These are phyloP conservation scores for Centruroides vittatus DNA, from an alignment of 1,140 invertebrate species.

Conservation along the genomic window DNA sequence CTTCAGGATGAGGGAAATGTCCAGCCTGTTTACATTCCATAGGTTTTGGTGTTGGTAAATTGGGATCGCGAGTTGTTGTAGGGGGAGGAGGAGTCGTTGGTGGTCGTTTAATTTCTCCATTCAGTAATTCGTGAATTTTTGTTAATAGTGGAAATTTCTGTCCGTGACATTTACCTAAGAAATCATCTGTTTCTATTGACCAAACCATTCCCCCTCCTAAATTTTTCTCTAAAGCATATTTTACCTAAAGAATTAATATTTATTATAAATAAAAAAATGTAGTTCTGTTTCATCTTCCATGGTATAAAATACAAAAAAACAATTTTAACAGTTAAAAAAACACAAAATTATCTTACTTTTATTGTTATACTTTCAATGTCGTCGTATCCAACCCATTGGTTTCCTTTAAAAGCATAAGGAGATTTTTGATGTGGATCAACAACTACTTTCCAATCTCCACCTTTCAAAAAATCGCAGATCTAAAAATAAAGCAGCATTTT, in stretches of 20 bases:
- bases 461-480: not conserved
- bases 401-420: conserved; percentile 30
- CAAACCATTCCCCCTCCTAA: conserved; percentile 44
- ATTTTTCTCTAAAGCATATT: conserved; percentile 19
- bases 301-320: too few species aligned
- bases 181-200: conserved; percentile 46
- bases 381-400: conserved; percentile 36
- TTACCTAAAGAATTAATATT: conserved; percentile 23
- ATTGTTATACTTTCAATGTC: conserved; percentile 26
- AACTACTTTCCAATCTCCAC: conserved; percentile 16
- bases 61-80: too few species aligned
- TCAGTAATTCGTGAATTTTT: too few species aligned
- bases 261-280: too few species aligned
- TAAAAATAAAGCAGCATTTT: not conserved
- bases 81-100: too few species aligned
- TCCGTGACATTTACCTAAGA: conserved; percentile 23
- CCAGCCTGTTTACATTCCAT: conserved; percentile 3
- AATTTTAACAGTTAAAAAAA: too few species aligned
- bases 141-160: too few species aligned
- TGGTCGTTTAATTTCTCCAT: too few species aligned
- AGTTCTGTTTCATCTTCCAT: too few species aligned
- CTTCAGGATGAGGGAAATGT: conserved; percentile 2
- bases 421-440: conserved; percentile 17
- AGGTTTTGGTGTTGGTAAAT: not conserved
- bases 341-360: conserved; percentile 21